Conservation (phyloP, 2,113 vertebrate genomes). For the Passer domesticus region DNA sequence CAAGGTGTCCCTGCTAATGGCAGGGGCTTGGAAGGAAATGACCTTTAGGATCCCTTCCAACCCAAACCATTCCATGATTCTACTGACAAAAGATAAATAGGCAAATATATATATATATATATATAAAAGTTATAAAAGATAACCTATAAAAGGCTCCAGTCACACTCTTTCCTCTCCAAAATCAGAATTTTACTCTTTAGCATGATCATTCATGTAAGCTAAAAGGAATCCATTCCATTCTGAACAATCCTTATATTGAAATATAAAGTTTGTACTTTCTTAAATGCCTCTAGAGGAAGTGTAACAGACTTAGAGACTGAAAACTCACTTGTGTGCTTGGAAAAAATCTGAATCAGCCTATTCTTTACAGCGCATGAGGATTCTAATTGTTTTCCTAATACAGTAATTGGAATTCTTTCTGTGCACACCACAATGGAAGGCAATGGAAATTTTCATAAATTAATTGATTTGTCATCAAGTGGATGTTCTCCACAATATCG, state of each 20-base stretch:
- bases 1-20: neutral
- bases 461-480: neutral
- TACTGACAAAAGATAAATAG: neutral
- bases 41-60: neutral
- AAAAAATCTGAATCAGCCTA: neutral
- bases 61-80: neutral
- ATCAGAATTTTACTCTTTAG: neutral
- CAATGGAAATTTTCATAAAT: neutral
- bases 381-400: neutral
- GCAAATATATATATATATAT: neutral
- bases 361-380: neutral
- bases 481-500: neutral
- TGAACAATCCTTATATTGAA: neutral
- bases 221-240: neutral
- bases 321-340: neutral
- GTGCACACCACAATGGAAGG: neutral
- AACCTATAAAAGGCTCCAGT: neutral
- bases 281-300: neutral
- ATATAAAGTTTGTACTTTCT: neutral
- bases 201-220: neutral
- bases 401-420: neutral
- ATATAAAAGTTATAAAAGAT: neutral
- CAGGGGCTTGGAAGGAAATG: accelerated
- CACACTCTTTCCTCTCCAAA: neutral
- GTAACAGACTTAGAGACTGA: neutral